Conservation (phyloP, 2,888 invertebrate genomes). For the Charanyca ferruginea region DNA sequence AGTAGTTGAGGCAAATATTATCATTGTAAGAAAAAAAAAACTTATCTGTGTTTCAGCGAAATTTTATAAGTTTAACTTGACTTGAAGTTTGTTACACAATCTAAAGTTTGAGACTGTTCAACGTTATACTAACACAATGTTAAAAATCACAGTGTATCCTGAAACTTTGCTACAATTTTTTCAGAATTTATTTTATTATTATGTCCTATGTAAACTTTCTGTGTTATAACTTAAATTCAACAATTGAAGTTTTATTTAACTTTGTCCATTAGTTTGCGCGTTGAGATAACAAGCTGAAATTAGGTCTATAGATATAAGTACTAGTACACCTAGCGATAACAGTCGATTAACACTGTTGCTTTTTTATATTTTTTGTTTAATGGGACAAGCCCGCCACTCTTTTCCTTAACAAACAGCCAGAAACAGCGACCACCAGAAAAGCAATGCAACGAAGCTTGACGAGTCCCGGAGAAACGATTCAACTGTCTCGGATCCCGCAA, state of each 20-base stretch:
- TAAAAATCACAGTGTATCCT: constrained; percentile 23
- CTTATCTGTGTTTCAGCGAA: constrained; percentile 18
- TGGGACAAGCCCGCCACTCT: too few species aligned
- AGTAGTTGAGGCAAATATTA: constrained; percentile 13
- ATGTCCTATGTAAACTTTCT: neutral
- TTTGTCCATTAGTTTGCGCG: neutral
- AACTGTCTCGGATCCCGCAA: too few species aligned
- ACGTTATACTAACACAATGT: constrained; percentile 1
- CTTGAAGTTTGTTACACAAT: constrained; percentile 13
- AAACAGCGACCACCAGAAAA: too few species aligned
- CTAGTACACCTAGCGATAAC: too few species aligned
- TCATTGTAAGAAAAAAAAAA: constrained; percentile 2
- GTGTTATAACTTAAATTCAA: neutral
- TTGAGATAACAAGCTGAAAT: neutral
- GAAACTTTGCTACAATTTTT: neutral
- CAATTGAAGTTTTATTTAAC: neutral
- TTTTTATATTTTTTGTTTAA: too few species aligned
- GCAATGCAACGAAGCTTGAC: too few species aligned
- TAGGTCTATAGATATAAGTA: too few species aligned
- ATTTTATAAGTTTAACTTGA: constrained; percentile 6
- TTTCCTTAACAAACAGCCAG: too few species aligned
- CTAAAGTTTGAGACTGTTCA: neutral
- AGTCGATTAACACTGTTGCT: too few species aligned
- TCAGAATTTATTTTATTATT: neutral
- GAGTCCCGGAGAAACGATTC: too few species aligned